Conservation (phyloP, 2,888 invertebrate genomes). For the Microctonus aethiopoides region DNA sequence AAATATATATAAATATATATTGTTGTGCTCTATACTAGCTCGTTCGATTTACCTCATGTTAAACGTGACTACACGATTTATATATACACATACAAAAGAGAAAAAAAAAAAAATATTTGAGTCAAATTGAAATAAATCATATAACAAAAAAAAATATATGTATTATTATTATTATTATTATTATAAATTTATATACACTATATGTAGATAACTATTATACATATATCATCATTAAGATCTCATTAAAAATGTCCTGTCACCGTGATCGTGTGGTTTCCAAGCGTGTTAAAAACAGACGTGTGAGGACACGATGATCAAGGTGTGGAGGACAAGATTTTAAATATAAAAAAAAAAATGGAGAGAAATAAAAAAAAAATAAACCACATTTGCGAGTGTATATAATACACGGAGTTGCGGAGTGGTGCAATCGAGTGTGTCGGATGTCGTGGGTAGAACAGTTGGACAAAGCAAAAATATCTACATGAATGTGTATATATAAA, state of each 20-base stretch:
- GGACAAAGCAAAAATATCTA: constrained; percentile 8
- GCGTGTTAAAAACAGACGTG: background rate
- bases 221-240: background rate
- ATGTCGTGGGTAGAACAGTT: constrained; percentile 53
- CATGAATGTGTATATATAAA: background rate
- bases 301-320: background rate
- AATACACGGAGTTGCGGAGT: background rate
- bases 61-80: background rate
- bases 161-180: no score
- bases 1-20: background rate
- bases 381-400: constrained; percentile 31
- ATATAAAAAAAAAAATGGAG: background rate
- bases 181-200: background rate
- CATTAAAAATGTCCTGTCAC: background rate
- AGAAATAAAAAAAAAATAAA: constrained; percentile 25
- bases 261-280: background rate
- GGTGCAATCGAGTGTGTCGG: constrained; percentile 50
- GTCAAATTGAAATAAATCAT: background rate
- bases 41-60: no score
- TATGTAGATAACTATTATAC: background rate
- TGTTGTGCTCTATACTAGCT: no score
- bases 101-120: background rate
- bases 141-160: background rate
- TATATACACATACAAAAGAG: background rate
- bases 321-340: background rate